These are phyloP conservation scores for Heliconius ethilla DNA, from an alignment of 2,888 invertebrate genomes.

Conservation along the genomic window DNA sequence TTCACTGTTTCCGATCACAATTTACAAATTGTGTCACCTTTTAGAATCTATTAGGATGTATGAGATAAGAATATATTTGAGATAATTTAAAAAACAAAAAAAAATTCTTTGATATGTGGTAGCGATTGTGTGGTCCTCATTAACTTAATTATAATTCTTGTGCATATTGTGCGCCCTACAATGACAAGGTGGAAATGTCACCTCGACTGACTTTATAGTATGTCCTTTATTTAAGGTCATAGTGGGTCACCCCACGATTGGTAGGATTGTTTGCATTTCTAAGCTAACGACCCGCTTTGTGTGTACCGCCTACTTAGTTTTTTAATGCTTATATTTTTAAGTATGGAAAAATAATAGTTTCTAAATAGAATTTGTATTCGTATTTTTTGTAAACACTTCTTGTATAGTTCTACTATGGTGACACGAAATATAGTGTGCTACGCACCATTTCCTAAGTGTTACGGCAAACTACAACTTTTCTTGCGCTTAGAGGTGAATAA, in stretches of 20 bases:
- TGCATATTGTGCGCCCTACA: constrained; percentile 9
- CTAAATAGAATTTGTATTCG: not conserved
- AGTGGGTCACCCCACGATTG: constrained; percentile 38
- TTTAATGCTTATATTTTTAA: not conserved
- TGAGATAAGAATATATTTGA: not conserved
- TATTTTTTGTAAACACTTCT: constrained; percentile 9
- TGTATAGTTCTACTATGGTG: constrained; percentile 54
- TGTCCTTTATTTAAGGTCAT: constrained; percentile 34
- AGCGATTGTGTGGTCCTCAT: not conserved
- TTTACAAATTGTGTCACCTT: not conserved
- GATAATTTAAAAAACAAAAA: not conserved
- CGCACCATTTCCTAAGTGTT: constrained; percentile 72
- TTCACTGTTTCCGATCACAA: not conserved
- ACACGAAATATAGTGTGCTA: constrained; percentile 65
- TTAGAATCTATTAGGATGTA: not conserved
- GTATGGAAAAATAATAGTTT: not conserved
- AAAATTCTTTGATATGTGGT: not conserved
- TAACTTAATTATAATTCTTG: constrained; percentile 16
- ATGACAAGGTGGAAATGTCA: constrained; percentile 30
- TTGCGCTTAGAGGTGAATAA: constrained; percentile 26
- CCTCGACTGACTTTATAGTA: constrained; percentile 27
- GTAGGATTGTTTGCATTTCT: constrained; percentile 23
- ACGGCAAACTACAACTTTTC: constrained; percentile 54
- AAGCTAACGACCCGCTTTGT: constrained; percentile 1
- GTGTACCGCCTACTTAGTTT: not conserved